Base-by-base conservation (phyloP, 1,140 invertebrate species). In the Pseudomyrmex sp. region DNA sequence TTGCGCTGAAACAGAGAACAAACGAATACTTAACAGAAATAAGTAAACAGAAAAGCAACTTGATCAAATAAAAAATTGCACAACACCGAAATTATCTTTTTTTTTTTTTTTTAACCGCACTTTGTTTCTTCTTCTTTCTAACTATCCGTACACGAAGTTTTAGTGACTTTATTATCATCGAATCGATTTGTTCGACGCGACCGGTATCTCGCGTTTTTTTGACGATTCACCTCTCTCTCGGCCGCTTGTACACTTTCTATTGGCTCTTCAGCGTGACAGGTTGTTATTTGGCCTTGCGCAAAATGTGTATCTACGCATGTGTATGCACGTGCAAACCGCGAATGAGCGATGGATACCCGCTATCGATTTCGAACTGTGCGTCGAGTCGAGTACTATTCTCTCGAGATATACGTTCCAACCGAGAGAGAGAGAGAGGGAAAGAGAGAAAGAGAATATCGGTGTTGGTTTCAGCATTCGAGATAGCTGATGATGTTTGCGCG, bases 361-460 rank as follows among this genome's bases (percentile, higher is more conserved):
- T 66, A 85, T 85, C 80, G 76, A 85, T 82, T 74, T 59, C 62
- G 46, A 52, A 46, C 52, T 50, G 23, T 50, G 61, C 68, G 77
- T 72, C 69, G 44, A 72, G 69, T 82, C 52, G 83, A 82, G 69
- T 80, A 8, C 61, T 70, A 46, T 10, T 44, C 52, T 56, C 23
- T 3, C 12, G 23, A 26, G 48, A 12, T 18, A 44, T 35, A 59
- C 76, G 35, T 15, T 15, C 2, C 2, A 2, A 0, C 23, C 23
- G 23, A 26, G 23, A 26, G 26, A 26, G 26, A 4, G 26, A 26
- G 61, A 20, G 73, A 68, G 63, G 10, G 62, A 26, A 2, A 26
- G 26, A 26, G 3, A 26, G 26, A 26, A 3, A 26, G 3, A 26
- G 3, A 26, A 26, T 46, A 35, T 56, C 48, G 23, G 13, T 15